A percentile compares a stretch with the other conserved stretches of the same genome.
These are phyloP conservation scores for Haliaeetus leucogaster DNA, from an alignment of 2,113 vertebrate genomes.

Conservation along the genomic window DNA sequence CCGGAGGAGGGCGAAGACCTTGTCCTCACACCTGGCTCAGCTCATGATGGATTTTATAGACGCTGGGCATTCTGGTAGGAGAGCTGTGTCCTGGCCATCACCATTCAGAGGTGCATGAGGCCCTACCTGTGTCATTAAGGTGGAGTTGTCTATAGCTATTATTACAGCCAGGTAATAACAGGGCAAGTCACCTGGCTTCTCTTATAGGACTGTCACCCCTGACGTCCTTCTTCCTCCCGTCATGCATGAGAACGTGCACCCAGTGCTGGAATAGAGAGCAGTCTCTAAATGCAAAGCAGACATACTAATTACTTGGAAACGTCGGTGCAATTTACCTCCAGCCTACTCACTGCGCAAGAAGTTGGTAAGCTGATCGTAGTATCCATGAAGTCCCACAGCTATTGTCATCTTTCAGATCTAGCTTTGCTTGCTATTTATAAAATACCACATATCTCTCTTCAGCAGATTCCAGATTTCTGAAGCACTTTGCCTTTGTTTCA, in stretches of 20 bases:
- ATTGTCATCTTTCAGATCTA: background rate
- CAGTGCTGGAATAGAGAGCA: background rate
- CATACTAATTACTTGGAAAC: background rate
- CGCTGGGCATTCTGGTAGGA: background rate
- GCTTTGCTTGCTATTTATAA: background rate
- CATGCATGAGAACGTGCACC: rapidly evolving
- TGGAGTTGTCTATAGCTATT: background rate
- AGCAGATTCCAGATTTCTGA: background rate
- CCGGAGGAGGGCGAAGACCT: background rate
- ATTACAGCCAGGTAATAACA: background rate
- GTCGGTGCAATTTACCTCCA: background rate
- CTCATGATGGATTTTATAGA: background rate
- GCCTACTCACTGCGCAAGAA: background rate
- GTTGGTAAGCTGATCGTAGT: background rate
- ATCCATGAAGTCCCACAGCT: background rate
- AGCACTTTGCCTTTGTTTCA: background rate
- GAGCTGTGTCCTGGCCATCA: background rate
- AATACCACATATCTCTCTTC: background rate
- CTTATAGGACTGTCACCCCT: background rate
- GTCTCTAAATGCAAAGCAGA: background rate
- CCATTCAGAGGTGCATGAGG: background rate
- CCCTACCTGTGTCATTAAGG: background rate
- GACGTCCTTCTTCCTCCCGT: background rate
- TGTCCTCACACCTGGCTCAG: background rate
- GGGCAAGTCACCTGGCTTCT: background rate